These are phyloP conservation scores for Tipula confusa DNA, from an alignment of 2,888 invertebrate genomes.

Conservation along the genomic window DNA sequence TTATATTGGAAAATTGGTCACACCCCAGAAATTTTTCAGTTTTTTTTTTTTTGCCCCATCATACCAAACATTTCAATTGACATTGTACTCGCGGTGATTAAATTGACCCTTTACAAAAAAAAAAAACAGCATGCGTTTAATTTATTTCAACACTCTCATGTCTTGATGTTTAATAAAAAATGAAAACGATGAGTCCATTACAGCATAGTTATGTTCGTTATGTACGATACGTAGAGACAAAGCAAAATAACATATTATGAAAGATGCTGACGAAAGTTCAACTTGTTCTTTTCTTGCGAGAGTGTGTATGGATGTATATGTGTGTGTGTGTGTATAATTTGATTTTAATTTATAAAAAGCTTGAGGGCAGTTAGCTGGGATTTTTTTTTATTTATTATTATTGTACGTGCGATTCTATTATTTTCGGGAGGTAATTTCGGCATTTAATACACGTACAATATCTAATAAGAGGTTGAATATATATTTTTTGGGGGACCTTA, in stretches of 20 bases:
- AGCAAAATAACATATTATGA: not conserved
- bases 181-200: too few relatives aligned
- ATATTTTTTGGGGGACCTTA: not conserved
- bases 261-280: conserved; percentile 12
- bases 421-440: not conserved
- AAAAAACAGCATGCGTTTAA: not conserved
- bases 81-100: not conserved
- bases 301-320: too few relatives aligned
- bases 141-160: not conserved
- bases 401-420: not conserved
- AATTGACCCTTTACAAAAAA: conserved; percentile 3
- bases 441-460: not conserved
- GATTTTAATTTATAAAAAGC: conserved; percentile 25
- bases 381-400: not conserved
- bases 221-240: not conserved
- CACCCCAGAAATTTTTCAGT: not conserved
- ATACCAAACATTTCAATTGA: not conserved
- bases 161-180: conserved; percentile 3
- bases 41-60: not conserved
- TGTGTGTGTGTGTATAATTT: not conserved
- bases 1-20: conserved; percentile 5
- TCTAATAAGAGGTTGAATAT: not conserved
- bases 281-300: not conserved
- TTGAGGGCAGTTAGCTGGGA: not conserved
- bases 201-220: not conserved